Base-by-base conservation (phyloP, 2,888 invertebrate species). In the Tetragonisca angustula region DNA sequence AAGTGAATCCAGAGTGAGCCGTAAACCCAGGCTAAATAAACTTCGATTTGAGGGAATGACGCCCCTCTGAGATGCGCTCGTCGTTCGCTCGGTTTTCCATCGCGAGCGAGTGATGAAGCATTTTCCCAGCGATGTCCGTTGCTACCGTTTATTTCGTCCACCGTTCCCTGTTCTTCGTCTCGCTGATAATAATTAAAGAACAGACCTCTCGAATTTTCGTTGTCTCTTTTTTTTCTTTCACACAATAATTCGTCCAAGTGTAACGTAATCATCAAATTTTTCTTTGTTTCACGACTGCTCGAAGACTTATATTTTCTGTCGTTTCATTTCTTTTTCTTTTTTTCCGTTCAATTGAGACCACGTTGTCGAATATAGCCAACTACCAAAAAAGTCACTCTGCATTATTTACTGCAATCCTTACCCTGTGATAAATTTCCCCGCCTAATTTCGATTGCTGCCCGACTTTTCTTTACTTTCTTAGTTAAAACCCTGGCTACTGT, bases 1-100 rank as follows among this genome's bases (percentile, higher is more conserved):
- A 91, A 93, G 92, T 91, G 92, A 93, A 92, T 92, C 92, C 91
- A 89, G 91, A 92, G 93, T 92, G 92, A 93, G 92, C 91, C 92
- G 92, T 93, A 93, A 92, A 92, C 91, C 88, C 87, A 83, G 90
- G 92, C 92, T 92, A 93, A 94, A 93, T 94, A 93, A 94, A 93
- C 93, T 92, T 90, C 88, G 89, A 89, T 89, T 89, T 85, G 82
- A 88, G 85, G 83, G 83, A 81, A 89, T 88, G 82, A 86, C 86
- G 83, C 70, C 71, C 71, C 71, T 71, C 75, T 24, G 32, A 59
- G 65, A 67, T 71, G 74, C 79, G 69, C 52, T 65, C 13, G 71
- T 32, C 81, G 27, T 70, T 70, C 76, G 62, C 49, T 64, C 70
- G 36, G 69, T 79, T 62, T 49, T 50, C 62, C 6, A 24, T 32